A percentile compares a stretch with the other conserved stretches of the same genome.
Evolutionary conservation across 30 jellyfish, hydroid and myxozoan species (phyloP).

Genomic region (Aurelia aurita): DNA sequence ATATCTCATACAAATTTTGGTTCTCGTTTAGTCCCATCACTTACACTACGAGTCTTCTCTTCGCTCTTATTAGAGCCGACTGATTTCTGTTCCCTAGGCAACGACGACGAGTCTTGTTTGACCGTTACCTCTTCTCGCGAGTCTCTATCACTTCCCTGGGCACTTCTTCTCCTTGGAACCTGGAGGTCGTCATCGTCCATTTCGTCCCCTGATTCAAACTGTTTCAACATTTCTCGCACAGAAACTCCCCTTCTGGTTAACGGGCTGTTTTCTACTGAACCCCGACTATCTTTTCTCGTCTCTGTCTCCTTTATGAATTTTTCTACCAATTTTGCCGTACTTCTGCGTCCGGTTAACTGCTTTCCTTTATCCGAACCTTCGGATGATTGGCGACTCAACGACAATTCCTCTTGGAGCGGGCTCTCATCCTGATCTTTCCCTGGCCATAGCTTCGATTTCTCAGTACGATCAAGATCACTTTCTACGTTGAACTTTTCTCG

Average conservation of each 20-base stretch:
- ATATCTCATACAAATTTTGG: slow-evolving; percentile 35
- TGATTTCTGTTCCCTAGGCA: slow-evolving; percentile 42
- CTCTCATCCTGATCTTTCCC: not conserved
- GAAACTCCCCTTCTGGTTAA: slow-evolving; percentile 47
- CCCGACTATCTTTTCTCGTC: slow-evolving; percentile 16
- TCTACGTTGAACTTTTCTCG: slow-evolving; percentile 26
- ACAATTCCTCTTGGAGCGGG: not conserved
- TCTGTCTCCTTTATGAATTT: slow-evolving; percentile 47
- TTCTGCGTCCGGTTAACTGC: slow-evolving; percentile 11
- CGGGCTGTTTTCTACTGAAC: slow-evolving; percentile 35
- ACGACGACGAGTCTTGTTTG: slow-evolving; percentile 11
- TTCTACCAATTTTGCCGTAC: slow-evolving; percentile 62
- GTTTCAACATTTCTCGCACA: slow-evolving; percentile 54
- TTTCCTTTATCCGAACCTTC: not conserved
- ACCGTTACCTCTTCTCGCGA: not conserved
- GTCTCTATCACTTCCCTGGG: slow-evolving; percentile 1
- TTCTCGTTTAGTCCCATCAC: slow-evolving; percentile 41
- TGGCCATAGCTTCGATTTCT: not conserved
- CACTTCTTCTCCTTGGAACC: slow-evolving; percentile 3
- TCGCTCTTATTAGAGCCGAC: not conserved
- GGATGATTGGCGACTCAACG: slow-evolving; percentile 17
- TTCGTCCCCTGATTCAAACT: slow-evolving; percentile 72
- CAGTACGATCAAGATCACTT: not conserved
- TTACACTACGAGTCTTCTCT: slow-evolving; percentile 35
- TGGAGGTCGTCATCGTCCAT: slow-evolving; percentile 60